phyloP scores from a whole-genome alignment of 2,113 vertebrate genomes.

The Tachysurus vachellii region DNA sequence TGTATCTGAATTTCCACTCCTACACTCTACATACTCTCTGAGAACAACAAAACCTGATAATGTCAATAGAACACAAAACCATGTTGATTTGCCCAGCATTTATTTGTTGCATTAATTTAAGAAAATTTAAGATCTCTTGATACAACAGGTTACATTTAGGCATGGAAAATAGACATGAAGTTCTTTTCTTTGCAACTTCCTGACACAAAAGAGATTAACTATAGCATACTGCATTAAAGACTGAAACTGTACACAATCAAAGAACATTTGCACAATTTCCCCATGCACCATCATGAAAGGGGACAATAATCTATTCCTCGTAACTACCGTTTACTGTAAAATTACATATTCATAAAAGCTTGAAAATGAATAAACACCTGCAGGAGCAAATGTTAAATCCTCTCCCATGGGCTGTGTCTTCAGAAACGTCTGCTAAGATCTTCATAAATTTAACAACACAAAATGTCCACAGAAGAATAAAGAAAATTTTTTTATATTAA shows the following conservation, averaged over 20 bases:
- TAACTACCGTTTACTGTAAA: constrained; percentile 43
- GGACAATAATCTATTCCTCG: constrained; percentile 30
- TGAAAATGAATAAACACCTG: constrained; percentile 45
- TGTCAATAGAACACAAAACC: constrained; percentile 18
- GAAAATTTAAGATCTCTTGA: constrained; percentile 57
- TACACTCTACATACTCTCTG: neutral
- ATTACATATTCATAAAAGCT: constrained; percentile 49
- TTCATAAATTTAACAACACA: constrained; percentile 54
- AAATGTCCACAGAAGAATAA: constrained; percentile 50
- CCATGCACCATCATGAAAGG: constrained; percentile 29
- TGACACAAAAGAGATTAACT: constrained; percentile 51
- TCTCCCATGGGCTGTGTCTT: constrained; percentile 49
- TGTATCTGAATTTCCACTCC: neutral
- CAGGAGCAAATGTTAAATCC: constrained; percentile 48
- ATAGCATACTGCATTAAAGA: constrained; percentile 54
- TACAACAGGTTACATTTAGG: constrained; percentile 70
- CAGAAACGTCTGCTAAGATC: constrained; percentile 37
- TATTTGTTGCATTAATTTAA: constrained; percentile 71
- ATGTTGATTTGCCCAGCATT: constrained; percentile 41
- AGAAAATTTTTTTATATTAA: constrained; percentile 49
- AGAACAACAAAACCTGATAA: neutral
- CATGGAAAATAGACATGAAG: constrained; percentile 68
- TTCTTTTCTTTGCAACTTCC: constrained; percentile 60
- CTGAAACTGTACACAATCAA: constrained; percentile 45
- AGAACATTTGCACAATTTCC: constrained; percentile 47